Percentiles rank a stretch among this genome's conserved stretches.
phyloP scores from a whole-genome alignment of 2,113 vertebrate species.

The Oenanthe oenanthe region DNA sequence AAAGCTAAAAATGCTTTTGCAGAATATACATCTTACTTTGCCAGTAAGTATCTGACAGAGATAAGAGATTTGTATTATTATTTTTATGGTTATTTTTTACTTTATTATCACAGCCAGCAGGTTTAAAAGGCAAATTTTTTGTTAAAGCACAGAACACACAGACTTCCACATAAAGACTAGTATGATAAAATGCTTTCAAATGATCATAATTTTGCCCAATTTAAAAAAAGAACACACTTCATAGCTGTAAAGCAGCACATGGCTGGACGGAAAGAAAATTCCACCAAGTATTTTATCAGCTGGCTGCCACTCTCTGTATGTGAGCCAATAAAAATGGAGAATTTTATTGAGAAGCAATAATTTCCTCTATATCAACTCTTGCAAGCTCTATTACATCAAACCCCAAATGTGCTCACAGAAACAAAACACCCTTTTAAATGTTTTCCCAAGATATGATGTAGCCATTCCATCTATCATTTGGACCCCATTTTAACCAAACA shows the following conservation, averaged over 20 bases:
- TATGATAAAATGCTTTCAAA: conserved; percentile 8
- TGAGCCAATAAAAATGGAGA: conserved; percentile 66
- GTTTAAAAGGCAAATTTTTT: neutral
- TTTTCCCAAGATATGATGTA: conserved; percentile 55
- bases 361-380: conserved; percentile 59
- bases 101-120: neutral
- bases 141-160: neutral
- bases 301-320: conserved; percentile 45
- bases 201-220: neutral
- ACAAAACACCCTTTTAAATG: conserved; percentile 33
- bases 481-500: conserved; percentile 15
- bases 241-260: neutral
- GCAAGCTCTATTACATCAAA: conserved; percentile 52
- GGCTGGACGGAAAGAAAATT: conserved; percentile 42
- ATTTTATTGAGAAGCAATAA: conserved; percentile 64
- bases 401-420: conserved; percentile 37
- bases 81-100: neutral
- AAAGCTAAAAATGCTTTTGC: neutral
- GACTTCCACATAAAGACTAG: neutral
- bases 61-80: neutral
- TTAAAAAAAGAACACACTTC: neutral
- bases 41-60: neutral
- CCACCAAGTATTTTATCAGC: conserved; percentile 49
- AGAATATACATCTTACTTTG: neutral
- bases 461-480: conserved; percentile 46